Evolutionary conservation across 2,113 vertebrate species (phyloP), one percentile per base, ranked within the genome.

Genomic region (Jacana jacana): DNA sequence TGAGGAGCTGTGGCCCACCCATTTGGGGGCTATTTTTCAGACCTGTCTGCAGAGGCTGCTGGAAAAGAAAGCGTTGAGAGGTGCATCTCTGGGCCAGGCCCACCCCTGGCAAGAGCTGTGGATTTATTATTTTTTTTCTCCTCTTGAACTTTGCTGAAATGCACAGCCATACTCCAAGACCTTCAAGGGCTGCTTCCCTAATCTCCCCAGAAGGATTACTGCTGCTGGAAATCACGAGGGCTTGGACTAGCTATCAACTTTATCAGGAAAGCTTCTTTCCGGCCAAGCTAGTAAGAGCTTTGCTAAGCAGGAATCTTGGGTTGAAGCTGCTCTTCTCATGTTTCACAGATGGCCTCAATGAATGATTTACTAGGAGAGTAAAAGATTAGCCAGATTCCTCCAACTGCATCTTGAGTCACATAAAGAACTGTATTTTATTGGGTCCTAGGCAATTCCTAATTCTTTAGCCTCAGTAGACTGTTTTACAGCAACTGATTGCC

Each of bases 291-390:
- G 89, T 28, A 17, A 89, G 92, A 87, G 76, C 86, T 89, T 61
- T 76, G 77, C 83, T 81, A 44, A 87, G 86, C 0, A 0, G 84
- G 89, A 87, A 79, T 84, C 86, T 89, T 79, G 94, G 89, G 89
- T 31, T 81, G 93, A 51, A 79, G 94, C 91, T 92, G 91, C 77
- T 93, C 91, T 48, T 87, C 96, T 97, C 95, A 7, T 79, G 49
- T 97, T 97, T 95, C 96, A 96, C 95, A 96, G 95, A 91, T 96
- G 91, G 93, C 91, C 91, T 92, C 84, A 91, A 72, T 87, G 89
- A 95, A 95, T 97, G 94, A 96, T 97, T 96, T 97, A 97, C 94
- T 93, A 89, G 94, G 86, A 91, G 95, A 92, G 94, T 44, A 79
- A 89, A 97, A 96, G 94, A 95, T 95, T 95, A 97, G 89, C 89